These are phyloP conservation scores for Leptothorax acervorum DNA, from an alignment of 2,888 invertebrate genomes.

Conservation along the genomic window DNA sequence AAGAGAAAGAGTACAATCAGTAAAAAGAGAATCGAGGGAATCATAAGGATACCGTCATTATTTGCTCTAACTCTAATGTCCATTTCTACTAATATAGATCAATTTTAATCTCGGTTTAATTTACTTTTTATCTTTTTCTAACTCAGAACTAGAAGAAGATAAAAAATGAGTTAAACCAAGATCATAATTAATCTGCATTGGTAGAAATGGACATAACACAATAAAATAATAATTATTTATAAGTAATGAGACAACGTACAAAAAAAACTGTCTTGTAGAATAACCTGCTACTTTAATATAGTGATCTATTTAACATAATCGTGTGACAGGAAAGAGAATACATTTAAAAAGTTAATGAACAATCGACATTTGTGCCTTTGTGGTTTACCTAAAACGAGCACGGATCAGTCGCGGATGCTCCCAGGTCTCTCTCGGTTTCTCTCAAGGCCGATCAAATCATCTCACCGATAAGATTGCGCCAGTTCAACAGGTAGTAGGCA, in stretches of 20 bases:
- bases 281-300: too few species aligned
- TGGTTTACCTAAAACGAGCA: conserved; percentile 11
- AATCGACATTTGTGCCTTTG: neutral
- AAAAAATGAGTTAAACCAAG: too few species aligned
- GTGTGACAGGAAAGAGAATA: neutral
- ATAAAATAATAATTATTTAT: neutral
- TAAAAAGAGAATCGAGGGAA: neutral
- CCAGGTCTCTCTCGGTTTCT: neutral
- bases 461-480: neutral
- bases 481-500: neutral
- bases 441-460: neutral
- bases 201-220: too few species aligned
- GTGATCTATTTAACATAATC: neutral
- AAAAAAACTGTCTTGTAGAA: neutral
- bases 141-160: too few species aligned
- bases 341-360: neutral
- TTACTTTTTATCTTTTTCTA: too few species aligned
- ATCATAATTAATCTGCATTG: too few species aligned
- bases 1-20: neutral
- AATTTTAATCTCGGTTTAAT: too few species aligned
- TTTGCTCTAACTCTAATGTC: neutral
- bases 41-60: neutral
- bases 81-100: too few species aligned
- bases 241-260: neutral
- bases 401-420: neutral